Evolutionary conservation across 2,113 vertebrate genomes (phyloP), one percentile per base, ranked within the genome.

Genomic region (Semicossyphus pulcher): DNA sequence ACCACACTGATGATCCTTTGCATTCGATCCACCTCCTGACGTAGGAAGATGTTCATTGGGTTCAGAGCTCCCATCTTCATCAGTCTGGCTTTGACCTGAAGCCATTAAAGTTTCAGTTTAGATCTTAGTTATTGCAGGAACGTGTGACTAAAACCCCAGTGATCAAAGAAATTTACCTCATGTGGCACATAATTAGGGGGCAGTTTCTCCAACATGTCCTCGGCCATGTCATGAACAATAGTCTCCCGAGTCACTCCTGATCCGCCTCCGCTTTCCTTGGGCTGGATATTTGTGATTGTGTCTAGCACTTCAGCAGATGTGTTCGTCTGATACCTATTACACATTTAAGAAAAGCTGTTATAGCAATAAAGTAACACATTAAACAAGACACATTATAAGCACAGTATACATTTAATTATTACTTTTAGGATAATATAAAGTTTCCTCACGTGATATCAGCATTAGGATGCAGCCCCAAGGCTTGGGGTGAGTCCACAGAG

Each of bases 11-110:
- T 77, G 28, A 86, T 68, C 53, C 47, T 84, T 68, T 88, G 86
- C 86, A 88, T 88, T 49, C 78, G 59, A 52, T 88, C 86, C 42
- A 88, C 84, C 58, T 88, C 86, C 69, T 88, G 86, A 29, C 81
- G 75, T 14, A 84, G 68, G 44, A 86, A 84, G 67, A 88, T 84
- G 61, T 81, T 88, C 86, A 88, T 80, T 42, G 86, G 78, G 32
- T 79, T 84, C 14, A 88, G 34, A 11, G 53, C 3, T 26, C 86
- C 86, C 84, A 88, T 88, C 42, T 77, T 74, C 57, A 49, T 2
- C 28, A 86, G 72, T n/a, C 34, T 76, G 2, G 41, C 68, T 74
- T 37, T 74, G 21, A 88, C 86, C 86, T 88, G n/a, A 36, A 44
- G 0, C 1, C 34, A 51, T 15, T 6, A 64, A 72, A 49, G 23